These are phyloP conservation scores for Coptotermes formosanus DNA, from an alignment of 1,140 invertebrate genomes.

Conservation along the genomic window DNA sequence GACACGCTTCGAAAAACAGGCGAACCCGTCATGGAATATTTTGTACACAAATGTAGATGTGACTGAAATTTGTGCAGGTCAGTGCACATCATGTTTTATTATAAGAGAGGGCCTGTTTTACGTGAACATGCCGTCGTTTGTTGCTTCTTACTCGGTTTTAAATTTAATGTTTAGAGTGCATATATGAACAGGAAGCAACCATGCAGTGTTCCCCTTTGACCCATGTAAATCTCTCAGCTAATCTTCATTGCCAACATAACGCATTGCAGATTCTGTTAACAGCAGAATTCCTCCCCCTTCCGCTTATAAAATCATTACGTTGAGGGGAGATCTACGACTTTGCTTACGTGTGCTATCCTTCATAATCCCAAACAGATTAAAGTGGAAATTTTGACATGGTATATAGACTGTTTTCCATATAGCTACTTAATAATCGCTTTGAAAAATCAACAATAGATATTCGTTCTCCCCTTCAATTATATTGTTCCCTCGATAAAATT, in stretches of 20 bases:
- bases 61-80: too few species aligned
- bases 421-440: slow-evolving; percentile 12
- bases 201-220: background rate
- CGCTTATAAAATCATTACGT: background rate
- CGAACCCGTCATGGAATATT: too few species aligned
- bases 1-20: too few species aligned
- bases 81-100: too few species aligned
- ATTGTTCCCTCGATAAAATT: background rate
- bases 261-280: background rate
- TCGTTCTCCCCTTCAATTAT: background rate
- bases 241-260: slow-evolving; percentile 6
- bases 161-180: background rate
- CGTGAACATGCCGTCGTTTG: too few species aligned
- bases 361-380: slow-evolving; percentile 15
- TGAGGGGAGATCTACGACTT: background rate
- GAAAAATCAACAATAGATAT: background rate
- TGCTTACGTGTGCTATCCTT: slow-evolving; percentile 1
- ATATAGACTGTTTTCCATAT: slow-evolving; percentile 2
- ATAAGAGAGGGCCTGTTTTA: too few species aligned
- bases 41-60: too few species aligned
- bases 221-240: background rate
- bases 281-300: background rate
- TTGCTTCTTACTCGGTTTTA: background rate
- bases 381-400: slow-evolving; percentile 5
- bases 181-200: background rate